Evolutionary conservation across 2,113 vertebrate genomes (phyloP).

Genomic region (Phrynocephalus versicolor): DNA sequence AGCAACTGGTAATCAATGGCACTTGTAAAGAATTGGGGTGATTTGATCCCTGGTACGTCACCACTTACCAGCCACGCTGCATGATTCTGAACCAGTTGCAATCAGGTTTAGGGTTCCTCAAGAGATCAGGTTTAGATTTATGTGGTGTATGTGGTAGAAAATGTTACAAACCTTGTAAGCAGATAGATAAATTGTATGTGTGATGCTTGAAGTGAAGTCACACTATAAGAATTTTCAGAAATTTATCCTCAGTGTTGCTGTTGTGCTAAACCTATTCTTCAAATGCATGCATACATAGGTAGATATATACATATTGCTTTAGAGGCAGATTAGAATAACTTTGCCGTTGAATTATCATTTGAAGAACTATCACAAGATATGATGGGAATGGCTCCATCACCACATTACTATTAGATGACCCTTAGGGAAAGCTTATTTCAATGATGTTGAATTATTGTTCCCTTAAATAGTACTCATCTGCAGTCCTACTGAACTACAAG

Average conservation of each 20-base stretch:
- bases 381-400: not conserved
- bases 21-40: no score
- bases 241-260: not conserved
- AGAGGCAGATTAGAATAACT: not conserved
- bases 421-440: not conserved
- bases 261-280: not conserved
- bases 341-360: not conserved
- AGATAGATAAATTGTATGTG: not conserved
- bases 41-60: no score
- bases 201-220: not conserved
- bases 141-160: not conserved
- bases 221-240: not conserved
- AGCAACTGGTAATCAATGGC: no score
- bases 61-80: no score
- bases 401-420: not conserved
- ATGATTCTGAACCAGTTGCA: no score
- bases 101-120: not conserved
- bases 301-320: not conserved
- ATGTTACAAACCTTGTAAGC: not conserved
- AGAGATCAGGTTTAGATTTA: not conserved
- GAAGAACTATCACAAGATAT: not conserved
- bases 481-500: no score
- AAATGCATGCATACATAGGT: not conserved
- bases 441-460: not conserved
- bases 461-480: no score